Percentiles rank a stretch among this genome's conserved stretches.
Evolutionary conservation across 1,140 invertebrate species (phyloP).

Genomic region (Nephila pilipes): DNA sequence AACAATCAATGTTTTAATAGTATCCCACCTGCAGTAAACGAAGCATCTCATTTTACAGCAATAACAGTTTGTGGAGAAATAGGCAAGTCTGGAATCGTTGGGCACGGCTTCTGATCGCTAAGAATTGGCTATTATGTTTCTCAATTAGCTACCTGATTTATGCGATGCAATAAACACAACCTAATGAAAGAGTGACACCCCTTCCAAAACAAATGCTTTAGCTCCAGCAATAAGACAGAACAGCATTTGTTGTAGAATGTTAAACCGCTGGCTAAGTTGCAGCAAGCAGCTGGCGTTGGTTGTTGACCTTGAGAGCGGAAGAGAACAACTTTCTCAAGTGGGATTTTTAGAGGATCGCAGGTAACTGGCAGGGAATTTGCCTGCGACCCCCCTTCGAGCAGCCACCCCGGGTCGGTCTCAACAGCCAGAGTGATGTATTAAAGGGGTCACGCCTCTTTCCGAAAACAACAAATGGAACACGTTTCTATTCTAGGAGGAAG

Average conservation of each 20-base stretch:
- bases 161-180: slow-evolving; percentile 28
- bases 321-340: background rate
- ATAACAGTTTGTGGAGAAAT: background rate
- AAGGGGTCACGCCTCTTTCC: background rate
- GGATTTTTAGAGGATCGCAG: slow-evolving; percentile 12
- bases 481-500: background rate
- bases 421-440: slow-evolving; percentile 49
- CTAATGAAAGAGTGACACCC: slow-evolving; percentile 34
- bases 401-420: slow-evolving; percentile 13
- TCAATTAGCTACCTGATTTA: slow-evolving; percentile 30
- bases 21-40: background rate
- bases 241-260: background rate
- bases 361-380: slow-evolving; percentile 34
- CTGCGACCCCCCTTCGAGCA: background rate
- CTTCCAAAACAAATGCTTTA: slow-evolving; percentile 15
- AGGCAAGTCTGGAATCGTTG: background rate
- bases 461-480: slow-evolving; percentile 38
- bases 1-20: background rate
- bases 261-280: background rate
- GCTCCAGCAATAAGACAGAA: slow-evolving; percentile 7
- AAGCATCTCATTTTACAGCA: background rate
- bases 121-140: slow-evolving; percentile 38
- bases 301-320: slow-evolving; percentile 50
- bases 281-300: slow-evolving; percentile 27
- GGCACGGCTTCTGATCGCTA: background rate